Percentiles rank a stretch among this genome's conserved stretches.
Evolutionary conservation across 2,113 vertebrate species (phyloP).

Genomic region (Aramus guarauna): DNA sequence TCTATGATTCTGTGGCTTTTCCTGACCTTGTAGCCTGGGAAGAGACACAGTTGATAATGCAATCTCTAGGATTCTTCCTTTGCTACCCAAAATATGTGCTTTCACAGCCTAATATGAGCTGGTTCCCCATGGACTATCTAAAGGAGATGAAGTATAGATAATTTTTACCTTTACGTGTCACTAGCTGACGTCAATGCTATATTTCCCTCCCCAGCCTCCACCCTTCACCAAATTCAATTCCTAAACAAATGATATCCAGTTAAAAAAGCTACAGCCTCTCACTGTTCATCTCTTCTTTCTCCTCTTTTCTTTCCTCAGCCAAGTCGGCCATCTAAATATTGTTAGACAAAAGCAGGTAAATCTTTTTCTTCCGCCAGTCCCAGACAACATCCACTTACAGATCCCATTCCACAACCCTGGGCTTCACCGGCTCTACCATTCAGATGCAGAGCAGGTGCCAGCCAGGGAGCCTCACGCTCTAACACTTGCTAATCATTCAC

Average conservation of each 20-base stretch:
- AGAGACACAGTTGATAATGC: background rate
- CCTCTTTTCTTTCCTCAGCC: background rate
- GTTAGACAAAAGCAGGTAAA: constrained; percentile 51
- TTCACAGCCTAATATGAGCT: background rate
- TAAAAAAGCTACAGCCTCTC: background rate
- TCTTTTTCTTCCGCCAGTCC: constrained; percentile 45
- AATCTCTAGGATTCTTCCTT: background rate
- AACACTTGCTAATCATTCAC: constrained; percentile 45
- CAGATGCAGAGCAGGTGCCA: constrained; percentile 48
- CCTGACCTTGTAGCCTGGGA: background rate
- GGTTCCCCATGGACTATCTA: background rate
- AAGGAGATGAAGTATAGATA: background rate
- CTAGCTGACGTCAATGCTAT: background rate
- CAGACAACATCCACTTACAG: constrained; percentile 56
- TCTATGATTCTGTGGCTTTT: background rate
- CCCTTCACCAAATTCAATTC: background rate
- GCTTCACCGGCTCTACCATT: constrained; percentile 20
- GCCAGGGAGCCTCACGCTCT: constrained; percentile 21
- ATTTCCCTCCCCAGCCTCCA: background rate
- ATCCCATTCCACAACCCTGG: constrained; percentile 45
- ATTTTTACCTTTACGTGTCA: background rate
- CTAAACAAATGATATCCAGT: background rate
- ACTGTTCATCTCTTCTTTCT: background rate
- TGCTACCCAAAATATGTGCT: background rate
- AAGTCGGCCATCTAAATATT: background rate